Evolutionary conservation across 2,113 vertebrate genomes (phyloP).

Genomic region (Ageneiosus marmoratus): DNA sequence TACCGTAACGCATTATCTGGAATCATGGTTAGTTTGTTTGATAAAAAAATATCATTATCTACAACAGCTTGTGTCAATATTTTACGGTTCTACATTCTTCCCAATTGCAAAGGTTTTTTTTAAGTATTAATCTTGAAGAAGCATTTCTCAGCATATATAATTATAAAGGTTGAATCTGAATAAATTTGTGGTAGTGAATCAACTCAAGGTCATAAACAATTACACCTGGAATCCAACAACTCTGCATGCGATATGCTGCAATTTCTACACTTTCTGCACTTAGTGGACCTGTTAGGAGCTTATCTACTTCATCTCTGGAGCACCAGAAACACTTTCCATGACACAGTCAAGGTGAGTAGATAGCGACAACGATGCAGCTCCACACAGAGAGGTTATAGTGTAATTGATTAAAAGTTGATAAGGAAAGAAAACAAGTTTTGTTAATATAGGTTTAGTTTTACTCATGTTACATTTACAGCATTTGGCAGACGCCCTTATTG

Average conservation of each 20-base stretch:
- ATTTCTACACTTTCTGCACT: not conserved
- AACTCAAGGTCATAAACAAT: not conserved
- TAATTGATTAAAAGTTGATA: not conserved
- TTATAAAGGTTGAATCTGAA: not conserved
- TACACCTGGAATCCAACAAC: not conserved
- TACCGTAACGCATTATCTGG: not conserved
- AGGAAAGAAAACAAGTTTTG: too few relatives aligned
- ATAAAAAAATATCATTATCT: not conserved
- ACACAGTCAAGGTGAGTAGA: not conserved
- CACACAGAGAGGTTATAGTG: not conserved
- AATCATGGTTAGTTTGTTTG: not conserved
- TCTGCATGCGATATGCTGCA: too few relatives aligned
- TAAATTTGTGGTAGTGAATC: not conserved
- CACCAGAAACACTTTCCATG: not conserved
- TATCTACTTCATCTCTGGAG: not conserved
- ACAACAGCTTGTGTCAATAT: not conserved
- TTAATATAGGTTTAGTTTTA: too few relatives aligned
- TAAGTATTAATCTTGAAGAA: not conserved
- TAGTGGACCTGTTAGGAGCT: not conserved
- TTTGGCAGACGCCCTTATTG: too few relatives aligned
- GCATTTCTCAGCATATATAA: not conserved
- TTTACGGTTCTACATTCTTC: not conserved
- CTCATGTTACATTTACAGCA: too few relatives aligned
- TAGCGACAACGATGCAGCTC: not conserved
- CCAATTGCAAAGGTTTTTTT: not conserved